These are phyloP conservation scores for Adineta ricciae DNA, from an alignment of 2,888 invertebrate genomes.

Conservation along the genomic window DNA sequence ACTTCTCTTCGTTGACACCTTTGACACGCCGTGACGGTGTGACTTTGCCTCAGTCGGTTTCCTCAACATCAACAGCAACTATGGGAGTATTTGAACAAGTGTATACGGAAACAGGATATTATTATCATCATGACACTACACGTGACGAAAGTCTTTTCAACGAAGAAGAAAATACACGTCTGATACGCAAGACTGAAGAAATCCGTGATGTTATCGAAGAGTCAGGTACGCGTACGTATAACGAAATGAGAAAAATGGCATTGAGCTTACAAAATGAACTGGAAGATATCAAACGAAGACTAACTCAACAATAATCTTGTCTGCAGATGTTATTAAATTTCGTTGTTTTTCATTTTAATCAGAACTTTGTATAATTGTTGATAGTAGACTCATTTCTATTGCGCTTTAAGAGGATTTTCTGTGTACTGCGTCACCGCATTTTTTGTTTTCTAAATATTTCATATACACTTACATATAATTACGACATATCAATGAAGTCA, in stretches of 20 bases:
- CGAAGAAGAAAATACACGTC: background rate
- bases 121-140: background rate
- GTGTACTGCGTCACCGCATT: too few relatives aligned
- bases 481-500: too few relatives aligned
- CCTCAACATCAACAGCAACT: background rate
- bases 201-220: background rate
- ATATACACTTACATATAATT: too few relatives aligned
- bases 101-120: background rate
- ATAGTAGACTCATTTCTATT: too few relatives aligned
- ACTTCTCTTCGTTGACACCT: background rate
- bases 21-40: background rate
- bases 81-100: background rate
- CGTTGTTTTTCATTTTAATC: too few relatives aligned
- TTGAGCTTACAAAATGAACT: background rate
- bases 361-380: too few relatives aligned
- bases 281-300: constrained; percentile 20
- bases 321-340: too few relatives aligned
- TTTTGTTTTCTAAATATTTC: too few relatives aligned
- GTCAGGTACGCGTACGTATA: background rate
- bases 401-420: too few relatives aligned
- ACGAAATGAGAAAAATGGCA: background rate
- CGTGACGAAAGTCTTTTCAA: background rate
- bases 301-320: background rate
- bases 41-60: background rate
- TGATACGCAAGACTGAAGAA: background rate